These are phyloP conservation scores for Pyrrhosoma nymphula DNA, from an alignment of 2,888 invertebrate genomes.

Conservation along the genomic window DNA sequence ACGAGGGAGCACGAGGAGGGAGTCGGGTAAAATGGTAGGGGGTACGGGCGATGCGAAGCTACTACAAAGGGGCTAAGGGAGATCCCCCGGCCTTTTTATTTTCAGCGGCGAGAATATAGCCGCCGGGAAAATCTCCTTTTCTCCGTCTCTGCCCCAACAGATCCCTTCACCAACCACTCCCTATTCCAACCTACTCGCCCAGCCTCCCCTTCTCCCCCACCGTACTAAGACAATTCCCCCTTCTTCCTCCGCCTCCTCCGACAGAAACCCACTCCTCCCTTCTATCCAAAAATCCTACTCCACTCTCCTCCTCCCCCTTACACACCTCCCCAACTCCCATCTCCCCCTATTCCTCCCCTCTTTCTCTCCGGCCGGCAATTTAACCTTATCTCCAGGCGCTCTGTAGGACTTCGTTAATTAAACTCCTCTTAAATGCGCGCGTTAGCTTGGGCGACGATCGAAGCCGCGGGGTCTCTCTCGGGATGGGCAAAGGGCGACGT, in stretches of 20 bases:
- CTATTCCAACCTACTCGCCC: background rate
- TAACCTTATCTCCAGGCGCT: slow-evolving; percentile 64
- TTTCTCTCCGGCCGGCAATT: slow-evolving; percentile 52
- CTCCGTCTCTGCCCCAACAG: background rate
- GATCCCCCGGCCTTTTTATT: slow-evolving; percentile 27
- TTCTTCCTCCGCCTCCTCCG: background rate
- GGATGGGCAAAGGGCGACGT: background rate
- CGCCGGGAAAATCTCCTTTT: slow-evolving; percentile 18
- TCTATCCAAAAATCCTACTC: background rate
- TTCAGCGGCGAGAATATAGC: slow-evolving; percentile 64
- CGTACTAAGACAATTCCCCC: background rate
- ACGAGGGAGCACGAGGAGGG: background rate
- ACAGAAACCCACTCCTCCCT: background rate
- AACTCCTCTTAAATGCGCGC: slow-evolving; percentile 65
- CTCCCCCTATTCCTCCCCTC: background rate
- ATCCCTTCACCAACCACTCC: background rate
- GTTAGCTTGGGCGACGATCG: slow-evolving; percentile 55
- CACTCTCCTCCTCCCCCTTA: background rate
- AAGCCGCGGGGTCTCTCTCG: slow-evolving; percentile 1
- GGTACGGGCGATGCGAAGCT: slow-evolving; percentile 34
- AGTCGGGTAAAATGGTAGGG: background rate
- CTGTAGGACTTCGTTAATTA: slow-evolving; percentile 66
- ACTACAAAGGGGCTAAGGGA: slow-evolving; percentile 59
- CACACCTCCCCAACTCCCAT: background rate
- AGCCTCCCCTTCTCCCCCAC: background rate